These are phyloP conservation scores for Resseliella maxima DNA, from an alignment of 2,888 invertebrate species.

Conservation along the genomic window DNA sequence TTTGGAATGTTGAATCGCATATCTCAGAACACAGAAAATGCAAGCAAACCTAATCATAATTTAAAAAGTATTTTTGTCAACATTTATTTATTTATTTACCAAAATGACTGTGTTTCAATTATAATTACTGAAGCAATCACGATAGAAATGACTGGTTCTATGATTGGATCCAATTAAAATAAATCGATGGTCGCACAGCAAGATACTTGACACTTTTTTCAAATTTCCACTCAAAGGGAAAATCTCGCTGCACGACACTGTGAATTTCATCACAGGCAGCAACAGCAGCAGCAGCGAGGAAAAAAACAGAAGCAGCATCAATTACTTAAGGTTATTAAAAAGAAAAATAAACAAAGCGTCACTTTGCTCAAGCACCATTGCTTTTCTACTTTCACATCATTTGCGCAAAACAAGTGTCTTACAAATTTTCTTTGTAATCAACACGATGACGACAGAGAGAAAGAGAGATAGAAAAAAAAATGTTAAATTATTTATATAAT, in stretches of 20 bases:
- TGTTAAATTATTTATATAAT: conserved; percentile 54
- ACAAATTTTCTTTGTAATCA: conserved; percentile 55
- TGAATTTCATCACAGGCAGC: background rate
- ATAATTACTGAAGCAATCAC: background rate
- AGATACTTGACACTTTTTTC: conserved; percentile 52
- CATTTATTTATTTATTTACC: background rate
- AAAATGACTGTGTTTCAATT: background rate
- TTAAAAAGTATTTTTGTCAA: background rate
- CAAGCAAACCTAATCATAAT: background rate
- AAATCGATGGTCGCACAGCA: conserved; percentile 52
- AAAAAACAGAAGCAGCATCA: conserved; percentile 14
- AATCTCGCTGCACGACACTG: background rate
- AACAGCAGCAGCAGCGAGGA: conserved; percentile 3
- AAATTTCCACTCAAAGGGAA: background rate
- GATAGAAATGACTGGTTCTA: background rate
- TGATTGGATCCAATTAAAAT: conserved; percentile 55
- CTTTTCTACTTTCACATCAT: background rate
- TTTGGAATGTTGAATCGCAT: background rate
- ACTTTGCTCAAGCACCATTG: background rate
- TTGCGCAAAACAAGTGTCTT: conserved; percentile 22
- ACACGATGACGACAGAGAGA: conserved; percentile 4
- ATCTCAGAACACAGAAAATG: too few species aligned
- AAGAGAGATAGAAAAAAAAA: background rate
- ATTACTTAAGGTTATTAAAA: conserved; percentile 51
- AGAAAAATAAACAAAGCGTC: conserved; percentile 16